phyloP scores from a whole-genome alignment of 2,888 invertebrate genomes.

The Gastrophysa polygoni region DNA sequence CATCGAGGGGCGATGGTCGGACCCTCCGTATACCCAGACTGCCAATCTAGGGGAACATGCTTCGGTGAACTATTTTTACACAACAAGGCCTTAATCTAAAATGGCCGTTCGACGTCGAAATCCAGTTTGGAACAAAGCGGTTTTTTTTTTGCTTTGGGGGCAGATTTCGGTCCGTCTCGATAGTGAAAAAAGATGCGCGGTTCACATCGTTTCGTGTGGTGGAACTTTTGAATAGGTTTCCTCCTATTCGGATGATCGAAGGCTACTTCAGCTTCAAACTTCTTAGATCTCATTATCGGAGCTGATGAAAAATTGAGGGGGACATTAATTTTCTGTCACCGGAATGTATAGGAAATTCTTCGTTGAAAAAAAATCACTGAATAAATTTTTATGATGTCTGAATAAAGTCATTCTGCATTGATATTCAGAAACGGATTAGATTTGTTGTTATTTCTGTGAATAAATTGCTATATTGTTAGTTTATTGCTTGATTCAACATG shows the following conservation, averaged over 20 bases:
- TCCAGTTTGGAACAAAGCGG: slow-evolving; percentile 45
- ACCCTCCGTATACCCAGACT: slow-evolving; percentile 49
- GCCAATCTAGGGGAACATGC: slow-evolving; percentile 57
- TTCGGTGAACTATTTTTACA: slow-evolving; percentile 59
- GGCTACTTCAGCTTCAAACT: too few species aligned
- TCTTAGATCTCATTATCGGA: too few species aligned
- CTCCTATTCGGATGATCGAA: background rate
- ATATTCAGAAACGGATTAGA: too few species aligned
- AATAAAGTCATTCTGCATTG: too few species aligned
- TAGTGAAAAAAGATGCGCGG: background rate
- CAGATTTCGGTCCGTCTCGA: slow-evolving; percentile 26
- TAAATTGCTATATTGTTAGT: too few species aligned
- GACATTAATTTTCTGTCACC: too few species aligned
- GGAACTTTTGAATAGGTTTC: slow-evolving; percentile 10
- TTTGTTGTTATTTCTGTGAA: too few species aligned
- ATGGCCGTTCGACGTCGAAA: slow-evolving; percentile 52
- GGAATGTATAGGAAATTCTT: too few species aligned
- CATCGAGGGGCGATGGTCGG: slow-evolving; percentile 39
- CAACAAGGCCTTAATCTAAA: slow-evolving; percentile 55
- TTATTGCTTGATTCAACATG: too few species aligned
- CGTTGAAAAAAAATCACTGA: too few species aligned
- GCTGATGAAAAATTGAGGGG: too few species aligned
- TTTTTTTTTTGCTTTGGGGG: slow-evolving; percentile 46
- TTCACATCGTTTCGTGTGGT: background rate
- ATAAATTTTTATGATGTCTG: too few species aligned